Evolutionary conservation across 2,113 vertebrate species (phyloP).

Genomic region (Polypterus senegalus): DNA sequence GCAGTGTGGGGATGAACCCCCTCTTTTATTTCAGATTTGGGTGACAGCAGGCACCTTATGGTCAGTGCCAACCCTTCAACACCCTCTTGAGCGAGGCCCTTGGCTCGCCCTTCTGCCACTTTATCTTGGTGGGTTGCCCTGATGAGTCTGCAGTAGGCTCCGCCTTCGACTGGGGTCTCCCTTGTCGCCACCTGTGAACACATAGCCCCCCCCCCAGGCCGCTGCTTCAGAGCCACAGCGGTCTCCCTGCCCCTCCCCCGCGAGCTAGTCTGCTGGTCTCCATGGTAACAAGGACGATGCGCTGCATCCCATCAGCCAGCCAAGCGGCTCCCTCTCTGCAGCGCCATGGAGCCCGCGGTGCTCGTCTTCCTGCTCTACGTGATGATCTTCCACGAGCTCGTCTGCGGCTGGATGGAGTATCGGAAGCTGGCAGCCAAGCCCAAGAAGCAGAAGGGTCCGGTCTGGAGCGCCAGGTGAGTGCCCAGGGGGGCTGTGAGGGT

Average conservation of each 20-base stretch:
- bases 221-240: neutral
- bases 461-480: constrained; percentile 46
- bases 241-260: neutral
- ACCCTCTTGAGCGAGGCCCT: too few relatives aligned
- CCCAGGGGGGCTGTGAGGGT: constrained; percentile 25
- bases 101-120: too few relatives aligned
- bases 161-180: constrained; percentile 12
- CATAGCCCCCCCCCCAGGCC: neutral
- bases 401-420: constrained; percentile 52
- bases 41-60: too few relatives aligned
- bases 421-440: constrained; percentile 50
- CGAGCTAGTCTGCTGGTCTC: neutral
- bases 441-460: constrained; percentile 38
- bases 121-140: too few relatives aligned
- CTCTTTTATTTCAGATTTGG: too few relatives aligned
- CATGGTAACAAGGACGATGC: neutral
- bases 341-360: constrained; percentile 47
- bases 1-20: too few relatives aligned
- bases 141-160: too few relatives aligned
- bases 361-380: constrained; percentile 48
- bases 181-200: neutral
- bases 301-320: neutral
- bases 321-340: constrained; percentile 32
- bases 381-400: constrained; percentile 50
- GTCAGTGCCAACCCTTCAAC: too few relatives aligned